phyloP scores from a whole-genome alignment of 1,140 invertebrate genomes.

The Drosophila leontia region DNA sequence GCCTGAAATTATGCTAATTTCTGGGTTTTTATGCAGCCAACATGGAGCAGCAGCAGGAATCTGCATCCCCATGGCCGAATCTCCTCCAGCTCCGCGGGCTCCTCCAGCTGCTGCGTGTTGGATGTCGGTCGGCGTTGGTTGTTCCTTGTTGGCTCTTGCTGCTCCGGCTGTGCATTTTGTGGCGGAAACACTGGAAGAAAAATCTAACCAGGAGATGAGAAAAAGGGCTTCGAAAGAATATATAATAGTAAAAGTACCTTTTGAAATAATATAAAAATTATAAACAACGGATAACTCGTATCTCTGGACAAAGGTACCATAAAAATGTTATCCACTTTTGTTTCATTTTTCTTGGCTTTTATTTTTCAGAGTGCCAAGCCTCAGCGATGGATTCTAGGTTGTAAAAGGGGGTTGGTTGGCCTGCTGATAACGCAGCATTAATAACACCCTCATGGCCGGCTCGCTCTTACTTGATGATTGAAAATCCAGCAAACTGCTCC shows the following conservation, averaged over 20 bases:
- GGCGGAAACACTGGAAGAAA: constrained; percentile 21
- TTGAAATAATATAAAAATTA: background rate
- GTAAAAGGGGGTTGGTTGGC: constrained; percentile 6
- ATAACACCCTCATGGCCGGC: constrained; percentile 61
- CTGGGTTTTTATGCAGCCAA: constrained; percentile 73
- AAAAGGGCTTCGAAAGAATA: no score
- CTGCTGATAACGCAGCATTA: constrained; percentile 73
- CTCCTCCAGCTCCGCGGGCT: constrained; percentile 29
- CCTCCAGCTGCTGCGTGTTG: constrained; percentile 46
- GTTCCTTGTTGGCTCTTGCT: constrained; percentile 36
- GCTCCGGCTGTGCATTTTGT: constrained; percentile 54
- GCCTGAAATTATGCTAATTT: constrained; percentile 80
- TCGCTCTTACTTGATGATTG: constrained; percentile 60
- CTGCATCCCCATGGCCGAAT: constrained; percentile 56
- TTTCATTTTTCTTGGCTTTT: background rate
- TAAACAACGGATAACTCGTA: background rate
- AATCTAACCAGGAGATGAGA: constrained; percentile 13
- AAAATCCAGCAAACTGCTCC: constrained; percentile 61
- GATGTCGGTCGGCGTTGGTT: constrained; percentile 38
- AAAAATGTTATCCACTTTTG: no score
- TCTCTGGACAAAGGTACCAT: no score
- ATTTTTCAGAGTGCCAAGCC: constrained; percentile 1
- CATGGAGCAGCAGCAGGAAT: constrained; percentile 57
- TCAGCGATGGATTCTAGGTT: constrained; percentile 7
- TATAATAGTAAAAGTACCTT: background rate